phyloP scores from a whole-genome alignment of 2,113 vertebrate species.

The Gopherus flavomarginatus region DNA sequence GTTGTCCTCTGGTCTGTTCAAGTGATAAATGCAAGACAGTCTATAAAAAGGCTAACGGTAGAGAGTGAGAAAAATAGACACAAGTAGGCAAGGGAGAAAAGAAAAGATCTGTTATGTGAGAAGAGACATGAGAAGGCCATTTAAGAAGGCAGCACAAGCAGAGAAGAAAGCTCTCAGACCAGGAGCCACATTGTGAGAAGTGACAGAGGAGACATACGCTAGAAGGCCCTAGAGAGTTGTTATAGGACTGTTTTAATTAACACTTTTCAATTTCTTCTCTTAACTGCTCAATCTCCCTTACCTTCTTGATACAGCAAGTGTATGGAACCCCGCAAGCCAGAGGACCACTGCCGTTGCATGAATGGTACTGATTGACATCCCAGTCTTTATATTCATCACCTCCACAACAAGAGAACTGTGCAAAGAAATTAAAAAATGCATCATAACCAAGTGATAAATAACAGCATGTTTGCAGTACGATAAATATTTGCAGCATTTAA shows the following conservation, averaged over 20 bases:
- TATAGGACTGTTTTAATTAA: not conserved
- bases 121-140: not conserved
- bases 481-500: not conserved
- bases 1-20: not conserved
- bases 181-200: not conserved
- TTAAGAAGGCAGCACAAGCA: not conserved
- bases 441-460: not conserved
- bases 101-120: not conserved
- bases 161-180: not conserved
- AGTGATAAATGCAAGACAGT: not conserved
- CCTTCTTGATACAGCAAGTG: slow-evolving; percentile 86
- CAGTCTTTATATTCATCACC: slow-evolving; percentile 91
- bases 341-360: slow-evolving; percentile 86
- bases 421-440: not conserved
- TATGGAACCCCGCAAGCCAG: slow-evolving; percentile 91
- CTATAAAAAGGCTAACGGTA: not conserved
- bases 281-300: slow-evolving; percentile 43
- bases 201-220: not conserved
- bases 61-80: not conserved
- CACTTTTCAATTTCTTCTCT: not conserved
- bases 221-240: not conserved
- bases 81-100: not conserved
- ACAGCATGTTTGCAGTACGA: not conserved
- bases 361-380: slow-evolving; percentile 90
- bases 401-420: slow-evolving; percentile 91